Base-by-base conservation (phyloP, 1,140 invertebrate genomes). In the Macrosteles quadrilineatus region DNA sequence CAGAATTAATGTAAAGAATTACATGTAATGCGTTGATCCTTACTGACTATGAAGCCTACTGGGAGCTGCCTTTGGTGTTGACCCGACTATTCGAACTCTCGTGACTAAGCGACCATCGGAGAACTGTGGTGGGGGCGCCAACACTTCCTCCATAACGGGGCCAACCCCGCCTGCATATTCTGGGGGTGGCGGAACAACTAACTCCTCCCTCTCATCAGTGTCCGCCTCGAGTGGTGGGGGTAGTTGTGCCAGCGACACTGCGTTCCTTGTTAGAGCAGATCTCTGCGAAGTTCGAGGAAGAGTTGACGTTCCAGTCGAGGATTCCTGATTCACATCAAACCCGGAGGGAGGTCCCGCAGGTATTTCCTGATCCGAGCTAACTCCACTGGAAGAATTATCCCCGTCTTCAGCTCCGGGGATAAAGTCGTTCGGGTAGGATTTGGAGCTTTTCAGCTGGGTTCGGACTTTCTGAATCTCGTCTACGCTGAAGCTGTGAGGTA, bases 371-470 rank as follows among this genome's bases (percentile, higher is more conserved):
- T 95, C 92, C 29, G 91, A 93, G 69, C 91, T 93, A 0, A 94
- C 91, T 0, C 91, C 92, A 57, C 90, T 93, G 9, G 91, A 94
- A 69, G 91, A 93, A 79, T 94, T 95, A 78, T 95, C 92, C 32
- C 90, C 91, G 78, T 93, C 91, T 81, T 92, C 91, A 66, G 71
- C 64, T 14, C 77, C 76, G 77, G 86, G 83, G 73, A 83, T 75
- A 70, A 93, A 88, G 75, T 92, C 90, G 80, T 92, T 92, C 14
- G 91, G 91, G 78, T 91, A 93, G 2, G 91, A 93, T 76, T 91
- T 91, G 2, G 91, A 94, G 62, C 88, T 91, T 78, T 94, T 94
- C 25, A 95, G 82, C 76, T 91, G 87, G 55, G 90, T 91, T 69
- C 91, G 85, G 50, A 77, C 79, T 71, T 92, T 93, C 77, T 93